Conservation (phyloP, 2,113 vertebrate genomes). For the Ceratotherium simum region DNA sequence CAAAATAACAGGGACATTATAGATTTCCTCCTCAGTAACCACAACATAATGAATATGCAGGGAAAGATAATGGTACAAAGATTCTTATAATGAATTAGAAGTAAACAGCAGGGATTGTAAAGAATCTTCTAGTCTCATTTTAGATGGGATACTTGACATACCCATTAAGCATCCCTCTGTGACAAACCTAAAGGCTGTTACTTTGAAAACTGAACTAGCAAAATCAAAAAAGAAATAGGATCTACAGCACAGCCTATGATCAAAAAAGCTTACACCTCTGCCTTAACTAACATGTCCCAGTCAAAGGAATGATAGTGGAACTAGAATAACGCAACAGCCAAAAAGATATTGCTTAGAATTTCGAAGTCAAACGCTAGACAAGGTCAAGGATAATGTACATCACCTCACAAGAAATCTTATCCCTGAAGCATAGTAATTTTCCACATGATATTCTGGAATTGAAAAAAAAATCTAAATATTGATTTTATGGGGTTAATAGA, state of each 20-base stretch:
- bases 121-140: not conserved
- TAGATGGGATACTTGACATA: not conserved
- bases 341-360: not conserved
- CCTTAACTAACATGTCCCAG: not conserved
- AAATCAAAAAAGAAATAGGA: not conserved
- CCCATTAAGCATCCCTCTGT: not conserved
- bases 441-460: not conserved
- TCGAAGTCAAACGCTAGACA: not conserved
- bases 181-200: not conserved
- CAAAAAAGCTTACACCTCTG: not conserved
- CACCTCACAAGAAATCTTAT: not conserved
- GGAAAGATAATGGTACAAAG: conserved; percentile 40
- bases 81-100: not conserved
- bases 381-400: not conserved
- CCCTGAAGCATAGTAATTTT: not conserved
- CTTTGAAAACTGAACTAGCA: not conserved
- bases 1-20: not conserved
- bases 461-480: not conserved
- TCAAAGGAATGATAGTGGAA: not conserved
- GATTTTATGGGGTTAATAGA: not conserved
- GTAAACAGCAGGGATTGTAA: not conserved
- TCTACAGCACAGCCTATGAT: not conserved
- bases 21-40: not conserved
- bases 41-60: conserved; percentile 30
- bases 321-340: not conserved